Evolutionary conservation across 2,888 invertebrate species (phyloP), one percentile per base, ranked within the genome.

Genomic region (Coelogynopora nodosa): DNA sequence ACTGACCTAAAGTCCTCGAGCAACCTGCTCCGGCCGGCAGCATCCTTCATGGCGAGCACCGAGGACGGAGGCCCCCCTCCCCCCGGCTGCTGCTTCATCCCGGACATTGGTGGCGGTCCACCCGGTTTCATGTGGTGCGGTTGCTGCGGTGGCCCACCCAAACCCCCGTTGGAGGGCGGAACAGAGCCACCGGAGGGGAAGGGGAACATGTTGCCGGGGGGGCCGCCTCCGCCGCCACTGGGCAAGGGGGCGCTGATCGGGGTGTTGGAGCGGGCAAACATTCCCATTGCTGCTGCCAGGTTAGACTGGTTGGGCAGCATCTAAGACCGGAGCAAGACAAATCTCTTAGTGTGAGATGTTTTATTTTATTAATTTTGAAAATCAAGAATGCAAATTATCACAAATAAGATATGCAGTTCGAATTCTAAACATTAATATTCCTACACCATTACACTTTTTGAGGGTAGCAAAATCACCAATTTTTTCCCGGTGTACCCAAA

Each of bases 221-320:
- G 10, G 5, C 49, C 49, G 2, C 74, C 74, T 5, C 18, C 74
- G 23, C 18, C 74, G 18, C 74, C 74, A 49, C 49, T 49, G 23
- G 23, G 2, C 2, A 13, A 10, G 23, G 74, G 18, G 23, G 74
- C 74, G 2, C 18, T 26, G 5, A 13, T 26, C 5, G 74, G 74
- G 23, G 74, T 74, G 74, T 74, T 74, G 5, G 74, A 74, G 5
- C 74, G 74, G 5, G 18, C 74, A 23, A 13, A 74, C 74, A 74
- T 74, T 5, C 74, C 74, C 74, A 74, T 74, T 13, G 74, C 74
- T 2, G 74, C 74, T 26, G 74, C 74, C 74, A 74, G 23, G 74
- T 74, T 74, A 2, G 74, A 26, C 27, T 74, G 74, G 23, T 74
- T 74, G 5, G 74, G 10, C 74, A 74, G 27, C 74, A 74, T 74